These are phyloP conservation scores for Etheostoma cragini DNA, from an alignment of 2,113 vertebrate genomes.

Conservation along the genomic window DNA sequence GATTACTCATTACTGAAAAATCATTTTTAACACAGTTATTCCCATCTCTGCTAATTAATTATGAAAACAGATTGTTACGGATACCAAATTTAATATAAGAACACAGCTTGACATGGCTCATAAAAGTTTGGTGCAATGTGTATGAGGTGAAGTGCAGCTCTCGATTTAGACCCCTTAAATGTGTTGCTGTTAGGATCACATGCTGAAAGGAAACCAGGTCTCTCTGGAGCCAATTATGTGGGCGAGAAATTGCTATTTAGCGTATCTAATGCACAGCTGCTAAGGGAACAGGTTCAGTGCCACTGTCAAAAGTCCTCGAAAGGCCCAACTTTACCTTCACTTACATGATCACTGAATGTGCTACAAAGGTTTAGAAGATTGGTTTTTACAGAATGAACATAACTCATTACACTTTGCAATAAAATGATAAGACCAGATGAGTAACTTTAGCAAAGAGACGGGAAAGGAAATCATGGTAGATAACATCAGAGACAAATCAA, in stretches of 20 bases:
- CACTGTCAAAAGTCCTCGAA: conserved; percentile 50
- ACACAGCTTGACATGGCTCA: conserved; percentile 27
- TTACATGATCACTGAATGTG: conserved; percentile 8
- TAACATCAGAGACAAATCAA: conserved; percentile 4
- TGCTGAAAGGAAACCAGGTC: conserved; percentile 67
- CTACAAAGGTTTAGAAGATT: neutral
- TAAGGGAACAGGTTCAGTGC: conserved; percentile 51
- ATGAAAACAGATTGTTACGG: conserved; percentile 4
- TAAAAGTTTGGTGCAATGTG: conserved; percentile 39
- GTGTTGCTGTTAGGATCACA: conserved; percentile 31
- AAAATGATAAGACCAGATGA: conserved; percentile 31
- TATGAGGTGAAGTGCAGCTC: conserved; percentile 33
- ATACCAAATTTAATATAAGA: conserved; percentile 17
- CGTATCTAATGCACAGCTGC: conserved; percentile 75
- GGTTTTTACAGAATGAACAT: neutral
- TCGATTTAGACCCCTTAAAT: conserved; percentile 37
- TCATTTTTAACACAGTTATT: too few species aligned
- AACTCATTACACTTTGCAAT: conserved; percentile 6
- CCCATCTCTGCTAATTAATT: neutral
- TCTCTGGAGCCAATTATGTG: conserved; percentile 74
- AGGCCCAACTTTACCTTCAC: conserved; percentile 30
- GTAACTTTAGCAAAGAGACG: neutral
- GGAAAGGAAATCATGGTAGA: conserved; percentile 5
- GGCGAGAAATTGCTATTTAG: conserved; percentile 74
- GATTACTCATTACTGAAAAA: too few species aligned